These are phyloP conservation scores for Takifugu ocellatus DNA, from an alignment of 2,797 vertebrate species.

Conservation along the genomic window DNA sequence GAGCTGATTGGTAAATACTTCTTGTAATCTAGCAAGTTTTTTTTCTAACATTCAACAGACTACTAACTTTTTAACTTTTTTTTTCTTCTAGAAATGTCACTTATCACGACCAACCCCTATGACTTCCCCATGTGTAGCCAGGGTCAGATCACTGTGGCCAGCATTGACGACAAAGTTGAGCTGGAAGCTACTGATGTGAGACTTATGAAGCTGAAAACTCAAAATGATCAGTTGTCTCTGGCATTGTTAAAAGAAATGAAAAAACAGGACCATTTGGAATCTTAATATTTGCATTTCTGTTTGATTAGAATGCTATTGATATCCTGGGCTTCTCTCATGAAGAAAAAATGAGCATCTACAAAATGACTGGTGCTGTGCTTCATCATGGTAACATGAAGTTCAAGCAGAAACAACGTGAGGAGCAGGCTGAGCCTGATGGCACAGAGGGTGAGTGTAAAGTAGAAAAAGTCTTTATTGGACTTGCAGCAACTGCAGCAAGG, in stretches of 20 bases:
- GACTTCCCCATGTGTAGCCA: slow-evolving; percentile 89
- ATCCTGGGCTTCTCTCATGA: slow-evolving; percentile 84
- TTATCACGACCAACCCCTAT: slow-evolving; percentile 88
- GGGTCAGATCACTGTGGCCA: slow-evolving; percentile 86
- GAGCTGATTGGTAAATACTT: slow-evolving; percentile 78
- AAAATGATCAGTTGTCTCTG: not conserved
- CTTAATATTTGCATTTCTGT: slow-evolving; percentile 1
- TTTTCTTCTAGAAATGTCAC: slow-evolving; percentile 79
- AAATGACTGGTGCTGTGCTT: slow-evolving; percentile 82
- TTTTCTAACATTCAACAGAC: not conserved
- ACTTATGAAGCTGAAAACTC: not conserved
- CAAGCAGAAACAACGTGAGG: slow-evolving; percentile 86
- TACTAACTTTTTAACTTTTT: not conserved
- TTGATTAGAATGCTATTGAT: slow-evolving; percentile 79
- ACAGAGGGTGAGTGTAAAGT: slow-evolving; percentile 82
- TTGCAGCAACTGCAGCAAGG: no score
- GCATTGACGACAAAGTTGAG: slow-evolving; percentile 85
- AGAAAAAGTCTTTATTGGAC: no score
- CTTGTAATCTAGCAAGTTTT: not conserved
- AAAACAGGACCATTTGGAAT: not conserved
- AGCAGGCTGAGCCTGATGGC: slow-evolving; percentile 87
- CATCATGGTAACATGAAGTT: slow-evolving; percentile 87
- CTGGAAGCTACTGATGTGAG: slow-evolving; percentile 85
- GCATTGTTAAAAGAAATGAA: not conserved
- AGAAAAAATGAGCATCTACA: slow-evolving; percentile 85